Evolutionary conservation across 2,113 vertebrate genomes (phyloP).

Genomic region (Penelope pileata): DNA sequence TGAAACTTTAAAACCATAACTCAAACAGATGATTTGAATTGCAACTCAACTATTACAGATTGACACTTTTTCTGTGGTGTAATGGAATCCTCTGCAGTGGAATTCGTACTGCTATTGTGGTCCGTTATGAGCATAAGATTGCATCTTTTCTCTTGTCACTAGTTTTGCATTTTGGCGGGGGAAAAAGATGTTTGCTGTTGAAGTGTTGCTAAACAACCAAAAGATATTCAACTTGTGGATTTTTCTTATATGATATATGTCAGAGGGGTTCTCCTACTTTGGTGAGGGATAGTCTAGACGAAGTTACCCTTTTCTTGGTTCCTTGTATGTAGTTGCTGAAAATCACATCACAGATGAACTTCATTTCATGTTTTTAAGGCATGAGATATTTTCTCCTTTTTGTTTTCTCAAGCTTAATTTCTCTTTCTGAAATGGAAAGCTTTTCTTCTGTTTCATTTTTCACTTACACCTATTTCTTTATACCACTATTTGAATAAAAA

Average conservation of each 20-base stretch:
- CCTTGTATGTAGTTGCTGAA: not conserved
- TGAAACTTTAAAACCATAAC: not conserved
- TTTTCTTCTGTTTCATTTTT: not conserved
- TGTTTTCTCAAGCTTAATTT: not conserved
- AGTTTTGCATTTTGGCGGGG: not conserved
- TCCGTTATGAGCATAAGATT: not conserved
- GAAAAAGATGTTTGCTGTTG: not conserved
- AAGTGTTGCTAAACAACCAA: constrained; percentile 46
- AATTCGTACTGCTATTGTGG: not conserved
- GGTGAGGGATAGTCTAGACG: not conserved
- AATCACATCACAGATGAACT: not conserved
- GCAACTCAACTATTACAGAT: not conserved
- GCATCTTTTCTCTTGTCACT: not conserved
- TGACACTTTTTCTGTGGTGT: not conserved
- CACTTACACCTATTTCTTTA: not conserved
- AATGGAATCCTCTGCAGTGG: not conserved
- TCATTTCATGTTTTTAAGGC: not conserved
- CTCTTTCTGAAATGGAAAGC: not conserved
- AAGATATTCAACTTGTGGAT: not conserved
- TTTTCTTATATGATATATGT: not conserved
- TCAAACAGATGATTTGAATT: not conserved
- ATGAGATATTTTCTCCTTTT: not conserved
- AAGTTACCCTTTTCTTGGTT: not conserved
- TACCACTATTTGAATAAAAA: not conserved
- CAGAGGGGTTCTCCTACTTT: not conserved